These are phyloP conservation scores for Dolichopus griseipennis DNA, from an alignment of 2,888 invertebrate genomes.

Conservation along the genomic window DNA sequence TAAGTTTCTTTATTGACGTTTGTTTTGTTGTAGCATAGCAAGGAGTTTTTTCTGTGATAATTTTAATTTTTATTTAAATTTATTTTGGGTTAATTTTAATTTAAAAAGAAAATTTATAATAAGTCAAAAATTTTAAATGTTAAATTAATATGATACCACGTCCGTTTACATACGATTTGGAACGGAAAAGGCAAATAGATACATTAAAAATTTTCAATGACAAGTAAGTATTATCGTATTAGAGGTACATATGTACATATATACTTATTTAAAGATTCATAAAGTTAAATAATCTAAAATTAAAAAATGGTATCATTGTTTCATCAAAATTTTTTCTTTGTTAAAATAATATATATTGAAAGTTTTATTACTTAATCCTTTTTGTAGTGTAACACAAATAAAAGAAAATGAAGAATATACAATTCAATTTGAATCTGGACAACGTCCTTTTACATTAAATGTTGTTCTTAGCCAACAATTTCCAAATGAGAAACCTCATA, in stretches of 20 bases:
- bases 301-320: neutral
- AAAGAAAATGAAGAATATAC: conserved; percentile 63
- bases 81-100: neutral
- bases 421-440: conserved; percentile 58
- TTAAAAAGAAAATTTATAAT: neutral
- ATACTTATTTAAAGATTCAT: neutral
- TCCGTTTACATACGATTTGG: neutral
- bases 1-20: neutral
- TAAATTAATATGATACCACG: neutral
- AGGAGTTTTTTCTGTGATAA: conserved; percentile 4
- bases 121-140: neutral
- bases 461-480: conserved; percentile 61
- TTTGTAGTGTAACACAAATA: conserved; percentile 58
- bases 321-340: neutral
- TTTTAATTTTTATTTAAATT: neutral
- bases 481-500: conserved; percentile 64
- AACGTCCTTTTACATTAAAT: conserved; percentile 56
- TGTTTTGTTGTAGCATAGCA: neutral
- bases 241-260: conserved; percentile 19
- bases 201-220: conserved; percentile 76
- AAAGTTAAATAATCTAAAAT: neutral
- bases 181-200: conserved; percentile 64
- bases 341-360: neutral
- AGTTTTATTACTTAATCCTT: neutral
- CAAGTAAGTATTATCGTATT: no score